These are phyloP conservation scores for Albula glossodonta DNA, from an alignment of 2,113 vertebrate species.

Conservation along the genomic window DNA sequence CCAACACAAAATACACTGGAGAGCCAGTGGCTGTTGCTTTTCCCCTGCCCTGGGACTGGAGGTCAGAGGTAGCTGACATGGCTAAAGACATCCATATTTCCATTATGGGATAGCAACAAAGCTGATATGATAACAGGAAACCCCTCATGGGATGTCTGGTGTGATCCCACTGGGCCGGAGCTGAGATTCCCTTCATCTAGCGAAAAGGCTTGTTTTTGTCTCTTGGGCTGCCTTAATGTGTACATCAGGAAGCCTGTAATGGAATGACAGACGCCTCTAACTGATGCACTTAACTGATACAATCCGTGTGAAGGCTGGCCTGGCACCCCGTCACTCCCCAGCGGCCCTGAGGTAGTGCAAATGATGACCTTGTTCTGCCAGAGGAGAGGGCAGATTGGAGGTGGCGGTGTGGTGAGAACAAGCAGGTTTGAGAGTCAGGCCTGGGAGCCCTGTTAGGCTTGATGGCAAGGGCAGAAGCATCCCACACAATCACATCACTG, in stretches of 20 bases:
- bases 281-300: not conserved
- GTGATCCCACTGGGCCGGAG: not conserved
- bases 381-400: not conserved
- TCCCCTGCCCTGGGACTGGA: not conserved
- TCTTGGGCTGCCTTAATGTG: not conserved
- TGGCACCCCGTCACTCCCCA: not conserved
- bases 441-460: too few species aligned
- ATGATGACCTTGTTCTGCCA: not conserved
- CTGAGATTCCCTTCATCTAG: not conserved
- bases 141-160: too few species aligned
- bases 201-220: not conserved
- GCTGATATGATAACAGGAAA: too few species aligned
- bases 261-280: not conserved
- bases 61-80: not conserved
- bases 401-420: not conserved
- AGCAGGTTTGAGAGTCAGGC: not conserved
- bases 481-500: not conserved
- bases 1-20: slow-evolving; percentile 21
- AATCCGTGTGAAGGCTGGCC: not conserved
- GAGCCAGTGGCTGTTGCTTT: not conserved
- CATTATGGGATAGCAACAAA: not conserved
- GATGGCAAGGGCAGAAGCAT: not conserved
- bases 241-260: not conserved
- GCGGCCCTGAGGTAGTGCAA: not conserved
- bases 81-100: not conserved